Percentiles rank a stretch among this genome's conserved stretches.
Evolutionary conservation across 2,113 vertebrate species (phyloP).

Genomic region (Platysternon megacephalum): DNA sequence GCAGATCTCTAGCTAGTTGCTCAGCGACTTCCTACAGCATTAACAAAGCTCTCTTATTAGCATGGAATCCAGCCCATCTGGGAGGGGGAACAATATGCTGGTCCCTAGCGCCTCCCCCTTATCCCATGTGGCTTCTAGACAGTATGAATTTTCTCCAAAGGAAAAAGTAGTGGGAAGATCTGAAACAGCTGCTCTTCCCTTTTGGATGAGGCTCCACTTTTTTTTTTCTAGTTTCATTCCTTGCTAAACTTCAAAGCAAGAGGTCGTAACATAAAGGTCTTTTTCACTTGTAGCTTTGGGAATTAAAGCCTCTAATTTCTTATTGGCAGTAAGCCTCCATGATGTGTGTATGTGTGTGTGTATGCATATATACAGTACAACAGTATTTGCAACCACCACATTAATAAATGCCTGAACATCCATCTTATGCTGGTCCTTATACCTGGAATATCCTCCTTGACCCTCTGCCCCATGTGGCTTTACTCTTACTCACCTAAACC

Average conservation of each 20-base stretch:
- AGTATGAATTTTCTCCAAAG: not conserved
- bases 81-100: not conserved
- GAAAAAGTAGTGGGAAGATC: not conserved
- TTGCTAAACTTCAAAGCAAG: slow-evolving; percentile 56
- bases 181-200: not conserved
- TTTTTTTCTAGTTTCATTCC: slow-evolving; percentile 39
- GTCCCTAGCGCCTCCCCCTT: not conserved
- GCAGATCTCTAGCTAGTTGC: not conserved
- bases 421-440: not conserved
- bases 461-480: slow-evolving; percentile 13
- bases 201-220: slow-evolving; percentile 49
- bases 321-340: not conserved
- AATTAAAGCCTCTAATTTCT: slow-evolving; percentile 9
- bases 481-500: not conserved
- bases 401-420: not conserved
- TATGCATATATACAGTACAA: not conserved
- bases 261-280: slow-evolving; percentile 48
- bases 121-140: not conserved
- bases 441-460: not conserved
- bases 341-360: not conserved
- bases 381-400: not conserved
- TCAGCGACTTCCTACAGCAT: not conserved
- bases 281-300: slow-evolving; percentile 46
- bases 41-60: slow-evolving; percentile 13
- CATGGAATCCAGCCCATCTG: not conserved